Conservation (phyloP, 2,113 vertebrate species). For the Leptocoma aspasia region DNA sequence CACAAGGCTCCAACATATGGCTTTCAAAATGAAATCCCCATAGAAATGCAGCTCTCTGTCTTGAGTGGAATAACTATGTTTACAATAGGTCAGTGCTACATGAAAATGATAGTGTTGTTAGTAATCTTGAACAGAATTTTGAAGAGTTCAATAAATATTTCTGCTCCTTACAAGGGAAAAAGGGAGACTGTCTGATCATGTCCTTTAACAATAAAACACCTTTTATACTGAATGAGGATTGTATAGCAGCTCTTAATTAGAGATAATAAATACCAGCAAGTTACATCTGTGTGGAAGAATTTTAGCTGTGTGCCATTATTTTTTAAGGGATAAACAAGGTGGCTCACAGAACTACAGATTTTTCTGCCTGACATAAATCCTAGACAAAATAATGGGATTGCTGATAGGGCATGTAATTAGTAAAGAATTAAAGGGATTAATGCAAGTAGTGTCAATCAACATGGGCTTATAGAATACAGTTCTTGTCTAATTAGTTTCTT, state of each 20-base stretch:
- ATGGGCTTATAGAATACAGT: not conserved
- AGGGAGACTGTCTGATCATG: not conserved
- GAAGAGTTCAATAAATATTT: conserved; percentile 14
- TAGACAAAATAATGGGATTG: conserved; percentile 53
- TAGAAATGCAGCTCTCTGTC: conserved; percentile 40
- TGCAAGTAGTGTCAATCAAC: conserved; percentile 45
- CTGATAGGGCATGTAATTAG: conserved; percentile 58
- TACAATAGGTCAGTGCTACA: conserved; percentile 8
- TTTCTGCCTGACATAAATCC: conserved; percentile 48
- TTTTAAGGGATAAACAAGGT: conserved; percentile 37
- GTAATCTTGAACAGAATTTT: not conserved
- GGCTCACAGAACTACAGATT: not conserved
- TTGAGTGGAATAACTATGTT: conserved; percentile 33
- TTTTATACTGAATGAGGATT: not conserved
- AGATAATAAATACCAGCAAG: not conserved
- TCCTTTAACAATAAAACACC: not conserved
- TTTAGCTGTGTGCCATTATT: not conserved
- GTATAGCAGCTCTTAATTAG: conserved; percentile 3
- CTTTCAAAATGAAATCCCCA: conserved; percentile 35
- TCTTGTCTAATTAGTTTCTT: conserved; percentile 35
- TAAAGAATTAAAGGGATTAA: conserved; percentile 59
- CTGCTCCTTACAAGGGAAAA: not conserved
- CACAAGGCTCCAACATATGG: conserved; percentile 51
- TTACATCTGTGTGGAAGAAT: not conserved
- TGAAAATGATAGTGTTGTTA: conserved; percentile 11